A percentile compares a stretch with the other conserved stretches of the same genome.
Evolutionary conservation across 2,888 invertebrate genomes (phyloP).

Genomic region (Drosophila prostipennis): DNA sequence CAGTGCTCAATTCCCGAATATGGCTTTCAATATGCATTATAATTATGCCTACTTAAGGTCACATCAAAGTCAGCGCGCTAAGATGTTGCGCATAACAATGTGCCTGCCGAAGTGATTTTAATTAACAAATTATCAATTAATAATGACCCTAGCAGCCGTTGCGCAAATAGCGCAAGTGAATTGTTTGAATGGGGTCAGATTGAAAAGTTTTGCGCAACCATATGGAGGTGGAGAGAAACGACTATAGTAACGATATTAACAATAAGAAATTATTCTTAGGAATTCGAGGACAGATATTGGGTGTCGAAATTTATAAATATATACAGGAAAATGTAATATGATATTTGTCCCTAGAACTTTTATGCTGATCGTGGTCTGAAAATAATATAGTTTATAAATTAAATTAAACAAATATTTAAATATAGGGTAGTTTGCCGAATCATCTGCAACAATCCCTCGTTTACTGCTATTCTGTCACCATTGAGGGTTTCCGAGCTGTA

Average conservation of each 20-base stretch:
- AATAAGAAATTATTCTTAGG: too few relatives aligned
- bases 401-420: not conserved
- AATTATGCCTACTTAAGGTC: conserved; percentile 52
- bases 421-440: not conserved
- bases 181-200: conserved; percentile 13
- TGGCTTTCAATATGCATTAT: conserved; percentile 48
- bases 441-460: not conserved
- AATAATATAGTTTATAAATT: too few relatives aligned
- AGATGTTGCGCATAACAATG: conserved; percentile 33
- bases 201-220: not conserved
- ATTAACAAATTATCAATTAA: conserved; percentile 61
- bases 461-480: not conserved
- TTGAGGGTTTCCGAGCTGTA: too few relatives aligned
- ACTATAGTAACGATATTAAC: not conserved
- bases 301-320: too few relatives aligned
- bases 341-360: too few relatives aligned
- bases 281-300: too few relatives aligned
- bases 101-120: conserved; percentile 46
- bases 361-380: too few relatives aligned
- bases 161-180: conserved; percentile 4
- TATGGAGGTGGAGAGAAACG: not conserved
- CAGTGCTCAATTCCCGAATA: conserved; percentile 29
- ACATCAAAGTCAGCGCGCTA: conserved; percentile 63
- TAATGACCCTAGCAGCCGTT: conserved; percentile 42
- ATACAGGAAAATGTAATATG: too few relatives aligned